Conservation (phyloP, 2,797 vertebrate species). For the Xyrichtys novacula region DNA sequence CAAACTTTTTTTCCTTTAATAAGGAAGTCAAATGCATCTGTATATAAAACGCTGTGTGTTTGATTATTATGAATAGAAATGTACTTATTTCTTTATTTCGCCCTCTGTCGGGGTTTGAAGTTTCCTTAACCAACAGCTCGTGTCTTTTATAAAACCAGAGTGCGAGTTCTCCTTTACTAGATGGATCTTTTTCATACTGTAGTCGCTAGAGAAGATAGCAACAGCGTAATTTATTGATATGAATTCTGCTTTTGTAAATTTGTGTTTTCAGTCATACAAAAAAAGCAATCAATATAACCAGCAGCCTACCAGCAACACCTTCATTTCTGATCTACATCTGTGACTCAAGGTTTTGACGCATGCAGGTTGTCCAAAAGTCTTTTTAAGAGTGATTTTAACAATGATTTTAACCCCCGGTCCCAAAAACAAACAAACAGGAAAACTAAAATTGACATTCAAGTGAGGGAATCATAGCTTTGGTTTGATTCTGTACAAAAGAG, state of each 20-base stretch:
- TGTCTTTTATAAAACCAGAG: slow-evolving; percentile 70
- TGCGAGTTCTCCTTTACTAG: slow-evolving; percentile 62
- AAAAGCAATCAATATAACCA: slow-evolving; percentile 45
- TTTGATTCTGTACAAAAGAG: neutral
- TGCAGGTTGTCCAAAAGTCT: slow-evolving; percentile 15
- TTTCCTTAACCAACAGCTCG: slow-evolving; percentile 57
- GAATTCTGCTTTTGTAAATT: slow-evolving; percentile 59
- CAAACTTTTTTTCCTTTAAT: slow-evolving; percentile 79
- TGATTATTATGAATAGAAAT: slow-evolving; percentile 78
- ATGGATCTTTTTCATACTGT: slow-evolving; percentile 64
- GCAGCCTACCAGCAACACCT: slow-evolving; percentile 25
- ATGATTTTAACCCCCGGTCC: neutral
- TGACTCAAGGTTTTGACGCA: slow-evolving; percentile 24
- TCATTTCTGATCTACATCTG: slow-evolving; percentile 12
- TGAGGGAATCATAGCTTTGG: neutral
- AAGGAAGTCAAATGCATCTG: slow-evolving; percentile 80
- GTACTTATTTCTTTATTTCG: slow-evolving; percentile 73
- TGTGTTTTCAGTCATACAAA: slow-evolving; percentile 45
- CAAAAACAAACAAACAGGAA: neutral
- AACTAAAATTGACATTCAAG: neutral
- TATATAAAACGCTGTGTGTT: slow-evolving; percentile 86
- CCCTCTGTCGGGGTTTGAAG: slow-evolving; percentile 73
- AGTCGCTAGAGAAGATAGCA: slow-evolving; percentile 58
- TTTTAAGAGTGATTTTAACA: too few relatives aligned
- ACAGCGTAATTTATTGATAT: slow-evolving; percentile 73